Percentiles rank a stretch among this genome's conserved stretches.
These are phyloP conservation scores for Alligator sinensis DNA, from an alignment of 2,113 vertebrate species.

Conservation along the genomic window DNA sequence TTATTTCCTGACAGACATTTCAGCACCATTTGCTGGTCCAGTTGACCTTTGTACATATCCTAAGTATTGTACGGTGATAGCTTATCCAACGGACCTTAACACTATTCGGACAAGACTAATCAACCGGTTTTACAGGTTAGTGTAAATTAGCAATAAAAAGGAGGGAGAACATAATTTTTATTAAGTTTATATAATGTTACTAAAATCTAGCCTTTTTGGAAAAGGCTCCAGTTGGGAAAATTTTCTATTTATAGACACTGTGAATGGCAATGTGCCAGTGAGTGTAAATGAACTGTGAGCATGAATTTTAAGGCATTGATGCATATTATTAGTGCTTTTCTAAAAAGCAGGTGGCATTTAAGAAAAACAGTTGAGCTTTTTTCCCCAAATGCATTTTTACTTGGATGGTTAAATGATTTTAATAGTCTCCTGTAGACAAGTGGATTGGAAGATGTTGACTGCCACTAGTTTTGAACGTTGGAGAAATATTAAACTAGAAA, in stretches of 20 bases:
- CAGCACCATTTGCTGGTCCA: conserved; percentile 91
- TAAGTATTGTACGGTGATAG: conserved; percentile 92
- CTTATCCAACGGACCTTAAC: conserved; percentile 94
- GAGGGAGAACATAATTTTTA: neutral
- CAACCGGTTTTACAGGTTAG: conserved; percentile 95
- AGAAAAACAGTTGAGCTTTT: too few species aligned
- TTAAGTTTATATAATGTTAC: neutral
- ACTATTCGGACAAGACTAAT: conserved; percentile 91
- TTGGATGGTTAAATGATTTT: too few species aligned
- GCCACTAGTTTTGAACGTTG: too few species aligned
- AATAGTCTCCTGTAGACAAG: too few species aligned
- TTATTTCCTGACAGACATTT: conserved; percentile 84
- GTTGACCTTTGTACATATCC: conserved; percentile 94
- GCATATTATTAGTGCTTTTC: too few species aligned
- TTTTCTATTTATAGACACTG: neutral
- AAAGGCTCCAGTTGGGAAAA: neutral
- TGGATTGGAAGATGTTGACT: too few species aligned
- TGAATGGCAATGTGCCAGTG: neutral
- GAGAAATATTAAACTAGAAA: too few species aligned
- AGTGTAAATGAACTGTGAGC: too few species aligned
- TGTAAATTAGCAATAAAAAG: neutral
- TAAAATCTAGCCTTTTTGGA: neutral
- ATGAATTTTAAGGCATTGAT: too few species aligned
- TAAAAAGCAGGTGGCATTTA: neutral
- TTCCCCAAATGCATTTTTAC: too few species aligned